These are phyloP conservation scores for Danio albolineatus DNA, from an alignment of 2,797 vertebrate genomes.

Conservation along the genomic window DNA sequence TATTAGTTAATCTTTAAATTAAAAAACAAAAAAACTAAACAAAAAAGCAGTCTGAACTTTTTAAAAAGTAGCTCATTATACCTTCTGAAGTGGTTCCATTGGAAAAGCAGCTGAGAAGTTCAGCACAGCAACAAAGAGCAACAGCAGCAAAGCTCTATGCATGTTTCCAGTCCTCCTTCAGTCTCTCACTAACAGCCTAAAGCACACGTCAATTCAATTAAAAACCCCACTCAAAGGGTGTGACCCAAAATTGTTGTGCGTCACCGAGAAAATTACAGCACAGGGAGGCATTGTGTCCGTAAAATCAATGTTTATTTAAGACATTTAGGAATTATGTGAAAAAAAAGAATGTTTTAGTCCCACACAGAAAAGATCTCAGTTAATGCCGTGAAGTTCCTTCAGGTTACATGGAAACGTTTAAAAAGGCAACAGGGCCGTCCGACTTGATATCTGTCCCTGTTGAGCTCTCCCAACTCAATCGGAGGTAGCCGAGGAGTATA, in stretches of 20 bases:
- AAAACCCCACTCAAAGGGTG: constrained; percentile 50
- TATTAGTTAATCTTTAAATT: too few species aligned
- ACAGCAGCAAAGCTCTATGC: constrained; percentile 38
- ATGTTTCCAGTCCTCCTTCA: constrained; percentile 43
- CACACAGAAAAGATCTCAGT: constrained; percentile 49
- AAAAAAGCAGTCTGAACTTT: too few species aligned
- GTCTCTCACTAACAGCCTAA: not conserved
- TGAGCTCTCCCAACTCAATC: constrained; percentile 57
- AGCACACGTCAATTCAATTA: constrained; percentile 17
- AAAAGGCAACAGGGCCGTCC: constrained; percentile 23
- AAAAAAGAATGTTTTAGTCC: constrained; percentile 43
- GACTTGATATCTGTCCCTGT: constrained; percentile 11
- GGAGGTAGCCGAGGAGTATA: constrained; percentile 64
- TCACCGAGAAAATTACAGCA: constrained; percentile 45
- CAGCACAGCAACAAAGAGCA: constrained; percentile 48
- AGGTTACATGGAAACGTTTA: constrained; percentile 36
- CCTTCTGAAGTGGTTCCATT: constrained; percentile 47
- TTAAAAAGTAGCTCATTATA: constrained; percentile 5
- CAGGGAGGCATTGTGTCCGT: constrained; percentile 25
- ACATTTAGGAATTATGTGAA: constrained; percentile 51
- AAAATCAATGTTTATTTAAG: constrained; percentile 60
- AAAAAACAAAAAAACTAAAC: too few species aligned
- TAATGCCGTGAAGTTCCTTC: constrained; percentile 55
- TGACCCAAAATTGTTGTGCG: constrained; percentile 25
- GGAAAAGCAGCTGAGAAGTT: constrained; percentile 36